Conservation (phyloP, 2,888 invertebrate genomes). For the Phortica okadai region DNA sequence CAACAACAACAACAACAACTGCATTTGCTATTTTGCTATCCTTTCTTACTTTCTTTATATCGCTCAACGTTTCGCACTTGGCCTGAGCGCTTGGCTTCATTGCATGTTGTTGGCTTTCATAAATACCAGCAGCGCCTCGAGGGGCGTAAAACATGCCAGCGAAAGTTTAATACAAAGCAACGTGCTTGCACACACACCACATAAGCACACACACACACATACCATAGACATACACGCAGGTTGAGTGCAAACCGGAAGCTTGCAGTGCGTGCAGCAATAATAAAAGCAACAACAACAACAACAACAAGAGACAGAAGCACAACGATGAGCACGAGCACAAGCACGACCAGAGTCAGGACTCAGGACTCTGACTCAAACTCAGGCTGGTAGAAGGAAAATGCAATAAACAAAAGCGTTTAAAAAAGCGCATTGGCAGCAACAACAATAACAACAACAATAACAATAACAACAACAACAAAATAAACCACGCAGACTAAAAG, state of each 20-base stretch:
- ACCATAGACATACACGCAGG: not conserved
- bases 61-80: not conserved
- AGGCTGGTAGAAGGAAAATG: not conserved
- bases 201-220: not conserved
- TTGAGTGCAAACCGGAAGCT: slow-evolving; percentile 13
- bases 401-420: slow-evolving; percentile 12
- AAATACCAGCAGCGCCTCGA: slow-evolving; percentile 22
- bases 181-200: slow-evolving; percentile 9
- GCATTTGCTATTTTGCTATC: not conserved
- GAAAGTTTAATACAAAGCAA: slow-evolving; percentile 29
- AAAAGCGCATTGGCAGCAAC: not conserved
- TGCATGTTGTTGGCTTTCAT: slow-evolving; percentile 33
- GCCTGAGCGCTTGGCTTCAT: not conserved
- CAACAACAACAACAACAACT: too few relatives aligned
- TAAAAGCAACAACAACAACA: slow-evolving; percentile 27
- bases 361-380: not conserved
- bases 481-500: slow-evolving; percentile 7
- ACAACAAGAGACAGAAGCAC: not conserved
- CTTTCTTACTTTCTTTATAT: not conserved
- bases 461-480: not conserved
- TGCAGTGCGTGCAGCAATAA: slow-evolving; percentile 15
- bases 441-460: not conserved
- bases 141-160: slow-evolving; percentile 16
- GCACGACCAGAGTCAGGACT: not conserved
- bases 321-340: not conserved